Evolutionary conservation across 1,140 invertebrate species (phyloP).

Genomic region (Eufriesea mexicana): DNA sequence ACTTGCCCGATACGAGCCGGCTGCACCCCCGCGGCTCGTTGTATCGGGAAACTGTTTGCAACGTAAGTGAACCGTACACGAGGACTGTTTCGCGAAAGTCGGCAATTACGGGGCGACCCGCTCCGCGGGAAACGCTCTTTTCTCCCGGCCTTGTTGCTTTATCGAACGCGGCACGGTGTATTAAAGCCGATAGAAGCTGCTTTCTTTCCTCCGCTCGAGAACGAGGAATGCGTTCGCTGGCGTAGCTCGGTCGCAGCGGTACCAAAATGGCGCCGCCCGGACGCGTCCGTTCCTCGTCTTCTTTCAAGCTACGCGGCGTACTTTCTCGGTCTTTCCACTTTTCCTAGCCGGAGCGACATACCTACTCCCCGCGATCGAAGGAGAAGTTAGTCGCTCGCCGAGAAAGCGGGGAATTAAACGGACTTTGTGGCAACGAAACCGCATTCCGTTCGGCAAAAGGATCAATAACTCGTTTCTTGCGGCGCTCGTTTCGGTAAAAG

Average conservation of each 20-base stretch:
- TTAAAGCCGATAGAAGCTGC: not conserved
- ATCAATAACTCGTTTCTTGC: not conserved
- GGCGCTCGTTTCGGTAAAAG: not conserved
- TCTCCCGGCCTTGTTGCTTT: slow-evolving; percentile 5
- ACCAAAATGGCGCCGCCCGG: not conserved
- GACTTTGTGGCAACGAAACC: not conserved
- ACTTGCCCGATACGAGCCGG: slow-evolving; percentile 5
- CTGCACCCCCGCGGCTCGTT: not conserved
- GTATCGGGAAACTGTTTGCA: slow-evolving; percentile 46
- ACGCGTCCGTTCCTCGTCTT: not conserved
- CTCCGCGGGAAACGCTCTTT: not conserved
- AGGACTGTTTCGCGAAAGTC: slow-evolving; percentile 32
- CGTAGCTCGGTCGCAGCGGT: not conserved
- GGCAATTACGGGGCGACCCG: slow-evolving; percentile 17
- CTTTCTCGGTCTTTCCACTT: not conserved
- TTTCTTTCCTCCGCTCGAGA: not conserved
- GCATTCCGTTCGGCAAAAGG: not conserved
- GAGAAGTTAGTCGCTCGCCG: not conserved
- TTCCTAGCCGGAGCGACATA: not conserved
- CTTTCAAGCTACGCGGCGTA: not conserved
- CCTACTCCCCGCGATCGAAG: not conserved
- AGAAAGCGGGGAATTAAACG: not conserved
- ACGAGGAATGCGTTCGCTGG: not conserved
- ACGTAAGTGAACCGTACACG: slow-evolving; percentile 43
- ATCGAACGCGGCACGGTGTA: slow-evolving; percentile 15